Conservation (phyloP, 1,140 invertebrate species). For the Lepidurus apus region DNA sequence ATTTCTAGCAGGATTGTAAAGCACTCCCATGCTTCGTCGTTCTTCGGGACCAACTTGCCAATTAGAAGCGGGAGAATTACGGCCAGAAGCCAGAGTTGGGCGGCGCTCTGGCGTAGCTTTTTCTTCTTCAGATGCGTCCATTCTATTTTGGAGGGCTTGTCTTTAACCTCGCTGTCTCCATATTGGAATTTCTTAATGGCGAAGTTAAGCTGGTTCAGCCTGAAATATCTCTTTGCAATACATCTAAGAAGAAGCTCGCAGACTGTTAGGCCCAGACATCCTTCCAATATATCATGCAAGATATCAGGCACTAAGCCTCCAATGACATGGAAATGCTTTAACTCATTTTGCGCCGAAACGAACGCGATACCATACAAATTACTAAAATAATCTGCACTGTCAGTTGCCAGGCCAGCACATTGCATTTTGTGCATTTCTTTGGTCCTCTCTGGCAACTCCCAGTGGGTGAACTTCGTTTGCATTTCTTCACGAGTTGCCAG, state of each 20-base stretch:
- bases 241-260: conserved; percentile 26
- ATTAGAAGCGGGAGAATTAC: conserved; percentile 24
- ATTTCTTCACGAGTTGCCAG: conserved; percentile 24
- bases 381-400: conserved; percentile 24
- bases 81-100: conserved; percentile 20
- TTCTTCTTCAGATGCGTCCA: conserved; percentile 8
- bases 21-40: conserved; percentile 23
- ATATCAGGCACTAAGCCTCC: conserved; percentile 23
- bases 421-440: conserved; percentile 26
- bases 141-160: not conserved
- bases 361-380: conserved; percentile 20
- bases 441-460: not conserved
- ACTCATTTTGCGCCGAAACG: conserved; percentile 25
- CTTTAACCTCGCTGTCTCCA: not conserved
- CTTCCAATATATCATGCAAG: conserved; percentile 32
- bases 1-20: conserved; percentile 26
- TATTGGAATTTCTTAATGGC: conserved; percentile 28
- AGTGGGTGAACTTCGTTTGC: conserved; percentile 27
- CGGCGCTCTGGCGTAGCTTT: conserved; percentile 19
- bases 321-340: conserved; percentile 30
- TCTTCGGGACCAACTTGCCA: conserved; percentile 5
- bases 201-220: conserved; percentile 26
- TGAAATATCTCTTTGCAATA: conserved; percentile 26
- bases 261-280: conserved; percentile 22
- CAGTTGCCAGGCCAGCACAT: conserved; percentile 25